A percentile compares a stretch with the other conserved stretches of the same genome.
Conservation (phyloP, 1,140 invertebrate genomes). For the Brachionus rotundiformis region DNA sequence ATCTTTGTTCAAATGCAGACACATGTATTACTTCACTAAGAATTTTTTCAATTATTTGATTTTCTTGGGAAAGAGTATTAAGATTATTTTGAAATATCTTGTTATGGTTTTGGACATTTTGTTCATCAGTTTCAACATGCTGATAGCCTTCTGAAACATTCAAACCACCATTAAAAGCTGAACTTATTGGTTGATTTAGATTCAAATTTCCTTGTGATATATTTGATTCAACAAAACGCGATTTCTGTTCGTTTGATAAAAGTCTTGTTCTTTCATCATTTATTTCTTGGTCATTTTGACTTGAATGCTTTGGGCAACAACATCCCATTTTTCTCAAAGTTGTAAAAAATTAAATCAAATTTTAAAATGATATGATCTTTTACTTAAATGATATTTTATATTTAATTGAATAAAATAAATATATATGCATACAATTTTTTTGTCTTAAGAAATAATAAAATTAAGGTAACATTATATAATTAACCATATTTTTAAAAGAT, state of each 20-base stretch:
- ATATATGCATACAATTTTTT: too few species aligned
- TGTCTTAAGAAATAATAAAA: too few species aligned
- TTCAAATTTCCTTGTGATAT: background rate
- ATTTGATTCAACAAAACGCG: slow-evolving; percentile 46
- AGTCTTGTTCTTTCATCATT: background rate
- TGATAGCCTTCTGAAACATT: background rate
- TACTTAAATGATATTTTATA: too few species aligned
- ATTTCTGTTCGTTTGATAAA: slow-evolving; percentile 41
- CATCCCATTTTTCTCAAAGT: slow-evolving; percentile 47
- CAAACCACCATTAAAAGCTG: background rate
- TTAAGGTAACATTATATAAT: too few species aligned
- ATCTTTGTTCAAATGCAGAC: slow-evolving; percentile 12
- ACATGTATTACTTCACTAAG: slow-evolving; percentile 49
- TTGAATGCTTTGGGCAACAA: slow-evolving; percentile 43
- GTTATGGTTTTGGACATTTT: background rate
- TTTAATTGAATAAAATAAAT: too few species aligned
- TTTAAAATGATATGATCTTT: too few species aligned
- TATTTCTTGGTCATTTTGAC: background rate
- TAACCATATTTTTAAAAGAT: too few species aligned
- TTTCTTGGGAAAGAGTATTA: background rate
- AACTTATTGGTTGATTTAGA: background rate
- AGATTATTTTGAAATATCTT: background rate
- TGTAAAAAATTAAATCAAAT: background rate
- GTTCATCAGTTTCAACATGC: background rate
- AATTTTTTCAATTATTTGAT: slow-evolving; percentile 42